Conservation (phyloP, 2,888 invertebrate genomes). For the Plagodis dolabraria region DNA sequence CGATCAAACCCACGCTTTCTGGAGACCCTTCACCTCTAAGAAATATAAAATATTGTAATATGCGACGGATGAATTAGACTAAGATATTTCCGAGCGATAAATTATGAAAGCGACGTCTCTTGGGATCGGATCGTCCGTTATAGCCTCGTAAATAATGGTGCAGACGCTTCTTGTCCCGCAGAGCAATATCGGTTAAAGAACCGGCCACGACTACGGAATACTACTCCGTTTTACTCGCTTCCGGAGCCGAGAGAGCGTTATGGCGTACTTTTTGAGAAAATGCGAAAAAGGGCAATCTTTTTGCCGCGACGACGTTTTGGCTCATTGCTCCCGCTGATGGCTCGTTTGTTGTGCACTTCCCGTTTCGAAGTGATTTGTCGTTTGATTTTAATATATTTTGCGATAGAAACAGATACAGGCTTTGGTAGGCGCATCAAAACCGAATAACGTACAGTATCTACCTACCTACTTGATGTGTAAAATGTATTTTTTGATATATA, state of each 20-base stretch:
- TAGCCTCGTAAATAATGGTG: constrained; percentile 42
- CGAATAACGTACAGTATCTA: too few relatives aligned
- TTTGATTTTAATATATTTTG: background rate
- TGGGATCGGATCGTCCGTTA: constrained; percentile 42
- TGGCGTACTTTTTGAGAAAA: constrained; percentile 22
- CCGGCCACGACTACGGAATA: constrained; percentile 30
- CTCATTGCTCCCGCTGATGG: constrained; percentile 2
- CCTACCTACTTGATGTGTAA: too few relatives aligned
- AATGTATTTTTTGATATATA: too few relatives aligned
- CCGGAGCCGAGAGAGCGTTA: constrained; percentile 27
- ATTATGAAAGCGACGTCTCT: constrained; percentile 60
- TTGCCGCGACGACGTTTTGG: too few relatives aligned
- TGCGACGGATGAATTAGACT: constrained; percentile 71
- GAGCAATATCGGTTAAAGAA: constrained; percentile 34
- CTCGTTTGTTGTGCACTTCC: background rate
- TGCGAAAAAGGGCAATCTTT: background rate
- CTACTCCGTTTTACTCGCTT: constrained; percentile 20
- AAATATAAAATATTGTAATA: constrained; percentile 63
- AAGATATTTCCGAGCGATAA: constrained; percentile 70
- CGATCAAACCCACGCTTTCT: constrained; percentile 28
- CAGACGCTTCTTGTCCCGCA: constrained; percentile 27
- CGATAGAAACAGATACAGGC: too few relatives aligned
- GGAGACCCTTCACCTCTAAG: constrained; percentile 60
- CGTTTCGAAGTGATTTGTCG: background rate
- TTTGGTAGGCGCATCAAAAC: too few relatives aligned